phyloP scores from a whole-genome alignment of 1,140 invertebrate genomes.

The Vanessa tameamea region DNA sequence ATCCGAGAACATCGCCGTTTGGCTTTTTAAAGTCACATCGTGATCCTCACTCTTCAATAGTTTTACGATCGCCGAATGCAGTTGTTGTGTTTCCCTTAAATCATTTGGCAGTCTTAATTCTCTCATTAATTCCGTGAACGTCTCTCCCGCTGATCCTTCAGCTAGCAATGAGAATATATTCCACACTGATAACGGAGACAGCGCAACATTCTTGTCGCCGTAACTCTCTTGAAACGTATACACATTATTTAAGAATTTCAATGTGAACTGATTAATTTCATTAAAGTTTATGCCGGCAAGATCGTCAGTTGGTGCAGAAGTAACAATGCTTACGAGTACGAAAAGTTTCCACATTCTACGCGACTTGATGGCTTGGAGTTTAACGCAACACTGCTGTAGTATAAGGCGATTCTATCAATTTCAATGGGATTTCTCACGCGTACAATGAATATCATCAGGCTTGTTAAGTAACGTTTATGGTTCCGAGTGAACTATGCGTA shows the following conservation, averaged over 20 bases:
- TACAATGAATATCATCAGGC: conserved; percentile 60
- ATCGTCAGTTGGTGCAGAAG: conserved; percentile 48
- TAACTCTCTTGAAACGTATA: conserved; percentile 66
- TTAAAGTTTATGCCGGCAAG: conserved; percentile 47
- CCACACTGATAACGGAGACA: conserved; percentile 80
- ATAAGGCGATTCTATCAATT: conserved; percentile 57
- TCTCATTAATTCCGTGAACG: conserved; percentile 73
- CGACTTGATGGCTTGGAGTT: conserved; percentile 48
- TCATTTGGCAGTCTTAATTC: conserved; percentile 70
- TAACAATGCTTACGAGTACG: conserved; percentile 47
- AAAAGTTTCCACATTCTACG: conserved; percentile 61
- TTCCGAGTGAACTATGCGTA: conserved; percentile 36
- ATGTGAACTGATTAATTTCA: conserved; percentile 62
- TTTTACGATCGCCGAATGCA: conserved; percentile 54
- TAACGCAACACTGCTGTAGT: conserved; percentile 52
- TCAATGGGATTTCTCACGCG: conserved; percentile 62
- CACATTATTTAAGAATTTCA: conserved; percentile 62
- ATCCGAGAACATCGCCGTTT: conserved; percentile 65
- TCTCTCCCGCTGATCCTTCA: conserved; percentile 78
- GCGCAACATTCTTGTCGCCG: conserved; percentile 58
- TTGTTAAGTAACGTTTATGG: conserved; percentile 57
- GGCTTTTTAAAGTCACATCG: conserved; percentile 57
- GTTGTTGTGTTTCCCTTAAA: conserved; percentile 55
- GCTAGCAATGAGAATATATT: conserved; percentile 76
- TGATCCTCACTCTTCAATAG: conserved; percentile 50